Percentiles rank a stretch among this genome's conserved stretches.
These are phyloP conservation scores for Manis javanica DNA, from an alignment of 2,797 vertebrate genomes.

Conservation along the genomic window DNA sequence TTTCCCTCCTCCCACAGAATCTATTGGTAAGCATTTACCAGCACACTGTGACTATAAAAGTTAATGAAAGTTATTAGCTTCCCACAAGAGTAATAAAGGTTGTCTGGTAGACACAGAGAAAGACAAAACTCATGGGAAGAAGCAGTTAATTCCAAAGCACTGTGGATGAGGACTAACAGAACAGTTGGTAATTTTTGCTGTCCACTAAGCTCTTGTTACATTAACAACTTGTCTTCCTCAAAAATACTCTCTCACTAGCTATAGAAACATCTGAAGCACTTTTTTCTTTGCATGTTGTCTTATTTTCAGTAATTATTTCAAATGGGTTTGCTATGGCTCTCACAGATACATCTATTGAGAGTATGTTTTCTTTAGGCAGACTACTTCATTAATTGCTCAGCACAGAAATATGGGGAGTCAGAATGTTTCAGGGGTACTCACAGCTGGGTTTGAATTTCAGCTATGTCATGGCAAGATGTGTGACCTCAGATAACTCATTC, in stretches of 20 bases:
- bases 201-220: neutral
- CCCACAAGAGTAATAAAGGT: neutral
- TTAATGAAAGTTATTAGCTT: neutral
- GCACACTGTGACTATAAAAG: neutral
- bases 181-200: neutral
- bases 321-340: neutral
- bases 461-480: neutral
- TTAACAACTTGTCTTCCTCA: neutral
- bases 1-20: neutral
- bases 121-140: neutral
- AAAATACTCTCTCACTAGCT: neutral
- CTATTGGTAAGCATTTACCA: neutral
- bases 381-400: neutral
- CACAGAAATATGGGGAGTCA: neutral
- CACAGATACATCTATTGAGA: neutral
- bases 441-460: neutral
- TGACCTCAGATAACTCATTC: neutral
- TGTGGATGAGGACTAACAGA: neutral
- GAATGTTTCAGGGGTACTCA: neutral
- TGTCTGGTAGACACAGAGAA: neutral
- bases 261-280: neutral
- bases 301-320: constrained; percentile 34
- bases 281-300: neutral
- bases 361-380: neutral
- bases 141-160: neutral